These are phyloP conservation scores for Troides aeacus DNA, from an alignment of 2,888 invertebrate species.

Conservation along the genomic window DNA sequence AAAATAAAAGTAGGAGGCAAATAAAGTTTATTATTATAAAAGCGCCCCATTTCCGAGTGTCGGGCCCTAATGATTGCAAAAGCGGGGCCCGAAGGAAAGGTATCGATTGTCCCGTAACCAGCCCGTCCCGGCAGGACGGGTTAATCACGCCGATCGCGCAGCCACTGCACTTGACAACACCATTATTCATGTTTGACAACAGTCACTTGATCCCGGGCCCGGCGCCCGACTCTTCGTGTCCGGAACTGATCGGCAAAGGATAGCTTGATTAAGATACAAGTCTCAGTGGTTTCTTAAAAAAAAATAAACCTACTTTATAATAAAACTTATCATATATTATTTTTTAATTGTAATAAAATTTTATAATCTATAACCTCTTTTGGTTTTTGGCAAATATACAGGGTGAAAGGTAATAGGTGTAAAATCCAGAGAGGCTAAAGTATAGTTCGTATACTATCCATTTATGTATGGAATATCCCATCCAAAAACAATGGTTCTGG, in stretches of 20 bases:
- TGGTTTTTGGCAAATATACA: no score
- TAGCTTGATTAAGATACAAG: no score
- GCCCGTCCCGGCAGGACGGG: constrained; percentile 13
- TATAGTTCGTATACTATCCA: no score
- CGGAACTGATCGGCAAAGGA: neutral
- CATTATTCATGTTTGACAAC: constrained; percentile 27
- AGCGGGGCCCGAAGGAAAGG: constrained; percentile 14
- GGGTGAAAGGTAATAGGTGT: no score
- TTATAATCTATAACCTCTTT: no score
- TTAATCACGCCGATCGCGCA: constrained; percentile 21
- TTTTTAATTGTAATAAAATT: no score
- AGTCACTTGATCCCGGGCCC: constrained; percentile 24
- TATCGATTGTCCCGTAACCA: constrained; percentile 25
- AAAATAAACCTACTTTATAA: no score
- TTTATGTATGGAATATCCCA: no score
- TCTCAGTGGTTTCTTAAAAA: no score
- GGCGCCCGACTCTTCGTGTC: neutral
- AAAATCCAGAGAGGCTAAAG: no score
- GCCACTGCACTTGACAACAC: constrained; percentile 26
- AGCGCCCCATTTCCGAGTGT: constrained; percentile 13
- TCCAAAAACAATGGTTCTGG: no score
- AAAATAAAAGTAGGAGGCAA: neutral
- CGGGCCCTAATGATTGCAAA: constrained; percentile 21
- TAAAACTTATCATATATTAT: no score
- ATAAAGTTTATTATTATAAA: constrained; percentile 1